Evolutionary conservation across 1,140 invertebrate species (phyloP).

Genomic region (Coelopa frigida): DNA sequence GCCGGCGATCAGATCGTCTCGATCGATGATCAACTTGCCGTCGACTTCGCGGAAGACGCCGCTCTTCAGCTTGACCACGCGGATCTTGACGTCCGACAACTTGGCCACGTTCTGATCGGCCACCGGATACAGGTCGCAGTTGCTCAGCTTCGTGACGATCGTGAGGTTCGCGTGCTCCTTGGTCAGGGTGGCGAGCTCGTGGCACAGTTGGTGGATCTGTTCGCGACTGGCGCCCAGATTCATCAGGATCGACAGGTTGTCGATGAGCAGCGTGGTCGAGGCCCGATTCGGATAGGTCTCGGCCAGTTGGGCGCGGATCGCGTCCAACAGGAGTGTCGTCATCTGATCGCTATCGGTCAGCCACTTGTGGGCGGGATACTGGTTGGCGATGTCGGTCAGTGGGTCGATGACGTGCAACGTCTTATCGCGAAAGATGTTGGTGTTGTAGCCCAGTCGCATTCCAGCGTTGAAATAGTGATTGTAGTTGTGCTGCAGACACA

Average conservation of each 20-base stretch:
- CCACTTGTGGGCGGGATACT: constrained; percentile 29
- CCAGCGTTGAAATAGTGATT: constrained; percentile 64
- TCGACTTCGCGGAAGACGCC: constrained; percentile 61
- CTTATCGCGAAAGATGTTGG: constrained; percentile 51
- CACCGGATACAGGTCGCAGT: constrained; percentile 48
- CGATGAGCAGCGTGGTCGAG: constrained; percentile 56
- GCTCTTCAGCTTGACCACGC: constrained; percentile 56
- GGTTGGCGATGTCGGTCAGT: constrained; percentile 46
- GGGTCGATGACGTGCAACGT: constrained; percentile 52
- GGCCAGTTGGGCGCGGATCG: constrained; percentile 27
- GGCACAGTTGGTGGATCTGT: constrained; percentile 41
- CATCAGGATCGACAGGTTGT: constrained; percentile 62
- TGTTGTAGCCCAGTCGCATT: constrained; percentile 64
- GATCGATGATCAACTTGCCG: constrained; percentile 54
- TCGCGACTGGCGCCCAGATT: constrained; percentile 49
- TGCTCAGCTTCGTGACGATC: constrained; percentile 47
- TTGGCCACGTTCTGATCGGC: constrained; percentile 54
- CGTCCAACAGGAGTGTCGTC: constrained; percentile 26
- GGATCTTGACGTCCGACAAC: constrained; percentile 54
- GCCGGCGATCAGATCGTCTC: constrained; percentile 20
- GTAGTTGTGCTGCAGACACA: constrained; percentile 62
- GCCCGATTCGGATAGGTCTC: constrained; percentile 28
- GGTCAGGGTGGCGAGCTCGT: constrained; percentile 39
- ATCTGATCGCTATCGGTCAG: constrained; percentile 24
- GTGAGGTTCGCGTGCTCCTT: constrained; percentile 42